These are phyloP conservation scores for Tipula confusa DNA, from an alignment of 2,888 invertebrate species.

Conservation along the genomic window DNA sequence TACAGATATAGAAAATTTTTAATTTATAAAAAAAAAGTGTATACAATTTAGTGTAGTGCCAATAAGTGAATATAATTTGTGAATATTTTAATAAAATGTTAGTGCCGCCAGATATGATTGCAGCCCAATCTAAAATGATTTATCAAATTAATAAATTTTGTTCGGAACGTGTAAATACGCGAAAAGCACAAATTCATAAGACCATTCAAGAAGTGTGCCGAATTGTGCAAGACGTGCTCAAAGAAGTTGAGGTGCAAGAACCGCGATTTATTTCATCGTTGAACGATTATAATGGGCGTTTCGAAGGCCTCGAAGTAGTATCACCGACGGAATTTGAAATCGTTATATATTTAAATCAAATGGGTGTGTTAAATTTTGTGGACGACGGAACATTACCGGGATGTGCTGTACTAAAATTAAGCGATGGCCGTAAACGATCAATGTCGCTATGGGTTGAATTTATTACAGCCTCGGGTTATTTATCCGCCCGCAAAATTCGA, in stretches of 20 bases:
- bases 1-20: neutral
- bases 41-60: neutral
- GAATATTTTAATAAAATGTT: slow-evolving; percentile 58
- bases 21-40: neutral
- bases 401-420: slow-evolving; percentile 88
- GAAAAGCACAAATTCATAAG: slow-evolving; percentile 82
- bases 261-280: slow-evolving; percentile 90
- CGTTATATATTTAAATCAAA: slow-evolving; percentile 92
- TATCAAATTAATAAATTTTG: slow-evolving; percentile 95
- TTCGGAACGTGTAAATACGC: slow-evolving; percentile 81
- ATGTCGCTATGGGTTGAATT: slow-evolving; percentile 99
- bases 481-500: slow-evolving; percentile 92
- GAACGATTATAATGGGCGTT: slow-evolving; percentile 83
- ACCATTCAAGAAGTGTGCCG: slow-evolving; percentile 87
- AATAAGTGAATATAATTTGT: neutral
- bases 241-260: slow-evolving; percentile 94
- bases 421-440: slow-evolving; percentile 92
- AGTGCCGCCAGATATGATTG: slow-evolving; percentile 90
- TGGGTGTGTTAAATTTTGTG: slow-evolving; percentile 98
- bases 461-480: slow-evolving; percentile 92
- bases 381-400: slow-evolving; percentile 92
- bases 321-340: slow-evolving; percentile 94
- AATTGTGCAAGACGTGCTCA: slow-evolving; percentile 90
- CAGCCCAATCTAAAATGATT: slow-evolving; percentile 90
- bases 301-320: slow-evolving; percentile 87